Evolutionary conservation across 2,888 invertebrate species (phyloP), one percentile per base, ranked within the genome.

Genomic region (Callyntrura sp.): DNA sequence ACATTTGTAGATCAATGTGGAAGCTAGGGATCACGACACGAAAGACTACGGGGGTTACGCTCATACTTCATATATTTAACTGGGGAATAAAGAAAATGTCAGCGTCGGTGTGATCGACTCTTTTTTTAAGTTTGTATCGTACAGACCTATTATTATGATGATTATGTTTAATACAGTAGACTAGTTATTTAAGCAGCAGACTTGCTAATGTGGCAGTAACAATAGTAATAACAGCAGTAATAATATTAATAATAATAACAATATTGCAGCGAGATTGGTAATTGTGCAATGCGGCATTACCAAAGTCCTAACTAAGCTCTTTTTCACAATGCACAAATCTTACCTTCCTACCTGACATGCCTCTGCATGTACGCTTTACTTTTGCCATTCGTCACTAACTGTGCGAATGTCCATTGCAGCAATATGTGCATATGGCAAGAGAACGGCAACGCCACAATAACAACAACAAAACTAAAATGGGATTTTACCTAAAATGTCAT

Each of bases 401-500:
- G 35, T 35, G 35, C 35, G 35, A 35, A 25, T 62, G 62, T 62
- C 62, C 62, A 62, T 25, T 14, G 62, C 62, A 62, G 25, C 25
- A 20, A 23, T 20, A 2, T 2, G 35, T 35, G 6, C 35, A 35
- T 6, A 35, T 35, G 35, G 35, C 35, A 35, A 2, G 6, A 35
- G 35, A 35, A 35, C 35, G 6, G 35, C 60, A 62, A 23, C 62
- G 62, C 62, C 25, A 25, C 25, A 20, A 23, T 25, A 6, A 45
- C 35, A 65, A 57, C 14, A 84, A 60, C 73, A 62, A 43, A 43
- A 55, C 51, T 45, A 57, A 55, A 78, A 78, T 78, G 79, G 35
- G 57, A 78, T 60, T 60, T 57, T 88, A 73, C 88, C 88, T 88
- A 68, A 84, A 84, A 84, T 79, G 84, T 84, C 79, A 51, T 57